A percentile compares a stretch with the other conserved stretches of the same genome.
Conservation (phyloP, 2,888 invertebrate species). For the Polydrusus tereticollis region DNA sequence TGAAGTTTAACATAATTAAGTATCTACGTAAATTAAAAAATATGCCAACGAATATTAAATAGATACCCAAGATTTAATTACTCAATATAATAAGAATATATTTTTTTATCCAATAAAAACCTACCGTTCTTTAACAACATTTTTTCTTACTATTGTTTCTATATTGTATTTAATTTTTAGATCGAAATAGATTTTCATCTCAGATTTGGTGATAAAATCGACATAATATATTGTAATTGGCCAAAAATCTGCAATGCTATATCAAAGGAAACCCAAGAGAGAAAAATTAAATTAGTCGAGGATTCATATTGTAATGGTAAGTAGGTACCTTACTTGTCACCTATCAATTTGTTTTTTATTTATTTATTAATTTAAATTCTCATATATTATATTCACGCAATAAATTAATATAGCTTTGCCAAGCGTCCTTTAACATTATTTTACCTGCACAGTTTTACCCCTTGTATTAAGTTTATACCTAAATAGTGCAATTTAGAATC, state of each 20-base stretch:
- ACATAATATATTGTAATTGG: background rate
- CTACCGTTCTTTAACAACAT: too few species aligned
- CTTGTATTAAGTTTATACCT: too few species aligned
- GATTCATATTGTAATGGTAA: background rate
- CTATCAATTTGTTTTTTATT: too few species aligned
- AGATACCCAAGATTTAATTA: background rate
- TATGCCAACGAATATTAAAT: background rate
- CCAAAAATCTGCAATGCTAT: background rate
- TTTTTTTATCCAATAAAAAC: too few species aligned
- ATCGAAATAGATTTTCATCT: background rate
- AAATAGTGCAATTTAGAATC: too few species aligned
- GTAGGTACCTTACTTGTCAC: too few species aligned
- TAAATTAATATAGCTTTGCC: too few species aligned
- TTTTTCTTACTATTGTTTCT: background rate
- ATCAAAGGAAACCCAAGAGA: background rate
- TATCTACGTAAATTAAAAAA: background rate
- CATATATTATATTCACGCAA: too few species aligned
- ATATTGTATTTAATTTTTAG: background rate
- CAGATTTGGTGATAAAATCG: background rate
- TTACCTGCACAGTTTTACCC: too few species aligned
- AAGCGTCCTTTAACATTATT: too few species aligned
- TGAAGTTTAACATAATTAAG: background rate
- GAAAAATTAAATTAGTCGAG: background rate
- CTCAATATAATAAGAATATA: too few species aligned
- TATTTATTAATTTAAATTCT: too few species aligned